phyloP scores from a whole-genome alignment of 2,797 vertebrate genomes.

The Cryptoblepharus egeriae region DNA sequence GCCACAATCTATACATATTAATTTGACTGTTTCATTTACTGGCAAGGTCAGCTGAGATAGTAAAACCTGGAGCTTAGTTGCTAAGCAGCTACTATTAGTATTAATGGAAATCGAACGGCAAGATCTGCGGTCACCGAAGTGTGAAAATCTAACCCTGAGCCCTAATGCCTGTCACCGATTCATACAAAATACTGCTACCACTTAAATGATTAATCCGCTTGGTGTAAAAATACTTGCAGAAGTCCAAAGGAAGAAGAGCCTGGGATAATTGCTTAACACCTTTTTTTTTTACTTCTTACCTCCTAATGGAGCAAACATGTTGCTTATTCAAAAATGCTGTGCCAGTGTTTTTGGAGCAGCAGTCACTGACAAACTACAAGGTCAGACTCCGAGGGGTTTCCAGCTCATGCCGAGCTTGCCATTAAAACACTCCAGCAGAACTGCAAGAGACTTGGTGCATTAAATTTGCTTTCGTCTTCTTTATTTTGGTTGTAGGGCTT shows the following conservation, averaged over 20 bases:
- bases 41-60: not conserved
- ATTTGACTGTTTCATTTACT: constrained; percentile 3
- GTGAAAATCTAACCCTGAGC: constrained; percentile 12
- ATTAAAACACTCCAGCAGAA: not conserved
- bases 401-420: not conserved
- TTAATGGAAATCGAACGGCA: constrained; percentile 8
- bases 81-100: constrained; percentile 14
- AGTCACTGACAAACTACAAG: not conserved
- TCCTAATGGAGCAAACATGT: not conserved
- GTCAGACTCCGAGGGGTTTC: constrained; percentile 7
- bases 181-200: not conserved
- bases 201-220: constrained; percentile 2
- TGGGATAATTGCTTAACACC: not conserved
- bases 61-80: not conserved
- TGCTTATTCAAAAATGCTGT: not conserved
- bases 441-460: not conserved
- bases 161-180: not conserved
- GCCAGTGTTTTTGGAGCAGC: constrained; percentile 14
- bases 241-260: not conserved
- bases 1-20: not conserved
- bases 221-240: not conserved
- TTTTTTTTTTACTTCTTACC: too few relatives aligned
- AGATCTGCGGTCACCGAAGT: not conserved
- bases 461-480: constrained; percentile 1
- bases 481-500: constrained; percentile 13